Evolutionary conservation across 1,140 invertebrate species (phyloP).

Genomic region (Lordiphosa stackelbergi): DNA sequence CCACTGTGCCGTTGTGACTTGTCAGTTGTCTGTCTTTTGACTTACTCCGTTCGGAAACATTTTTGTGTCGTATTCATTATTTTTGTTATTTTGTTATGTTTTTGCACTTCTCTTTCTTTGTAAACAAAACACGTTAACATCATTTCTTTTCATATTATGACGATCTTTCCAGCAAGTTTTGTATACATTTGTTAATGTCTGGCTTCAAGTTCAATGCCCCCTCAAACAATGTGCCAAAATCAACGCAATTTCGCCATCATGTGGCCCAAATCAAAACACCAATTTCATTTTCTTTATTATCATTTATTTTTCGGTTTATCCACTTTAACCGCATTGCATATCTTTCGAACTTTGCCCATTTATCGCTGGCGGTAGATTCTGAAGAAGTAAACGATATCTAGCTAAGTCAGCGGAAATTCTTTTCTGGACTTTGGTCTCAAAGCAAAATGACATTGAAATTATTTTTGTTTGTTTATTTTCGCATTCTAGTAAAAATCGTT

Average conservation of each 20-base stretch:
- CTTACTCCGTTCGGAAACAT: constrained; percentile 15
- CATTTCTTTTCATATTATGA: constrained; percentile 16
- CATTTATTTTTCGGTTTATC: not conserved
- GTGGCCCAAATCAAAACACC: constrained; percentile 2
- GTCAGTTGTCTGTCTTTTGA: not conserved
- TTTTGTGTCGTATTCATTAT: constrained; percentile 23
- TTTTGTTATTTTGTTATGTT: constrained; percentile 11
- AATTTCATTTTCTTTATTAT: constrained; percentile 22
- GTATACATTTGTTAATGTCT: constrained; percentile 4
- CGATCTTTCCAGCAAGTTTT: constrained; percentile 11
- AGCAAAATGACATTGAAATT: not conserved
- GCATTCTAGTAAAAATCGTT: no score
- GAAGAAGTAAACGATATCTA: constrained; percentile 21
- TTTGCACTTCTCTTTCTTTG: constrained; percentile 19
- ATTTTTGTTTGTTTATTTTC: constrained; percentile 3
- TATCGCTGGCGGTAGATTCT: constrained; percentile 41
- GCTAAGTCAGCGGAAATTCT: constrained; percentile 17
- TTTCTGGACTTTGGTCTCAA: constrained; percentile 24
- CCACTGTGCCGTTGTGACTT: not conserved
- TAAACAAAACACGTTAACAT: constrained; percentile 48
- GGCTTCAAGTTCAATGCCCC: constrained; percentile 40
- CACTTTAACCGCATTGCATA: constrained; percentile 2
- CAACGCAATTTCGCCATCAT: not conserved
- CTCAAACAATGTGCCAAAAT: constrained; percentile 9
- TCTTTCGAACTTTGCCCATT: constrained; percentile 22